A percentile compares a stretch with the other conserved stretches of the same genome.
phyloP scores from a whole-genome alignment of 2,888 invertebrate genomes.

The Drosophila infuscata region DNA sequence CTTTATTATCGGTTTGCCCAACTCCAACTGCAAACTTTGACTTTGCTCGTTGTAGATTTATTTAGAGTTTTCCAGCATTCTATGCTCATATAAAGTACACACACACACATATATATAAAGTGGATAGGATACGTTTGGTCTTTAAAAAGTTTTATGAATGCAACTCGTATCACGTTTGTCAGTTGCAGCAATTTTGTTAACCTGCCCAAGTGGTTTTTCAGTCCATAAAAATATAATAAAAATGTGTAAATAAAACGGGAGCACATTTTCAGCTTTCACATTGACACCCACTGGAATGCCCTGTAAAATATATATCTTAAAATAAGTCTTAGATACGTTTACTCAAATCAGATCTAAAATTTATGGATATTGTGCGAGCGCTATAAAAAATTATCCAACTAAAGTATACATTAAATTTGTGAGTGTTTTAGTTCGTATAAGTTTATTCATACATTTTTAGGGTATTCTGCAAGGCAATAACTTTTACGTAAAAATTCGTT shows the following conservation, averaged over 20 bases:
- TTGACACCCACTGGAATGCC: conserved; percentile 2
- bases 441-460: not conserved
- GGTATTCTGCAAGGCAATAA: conserved; percentile 4
- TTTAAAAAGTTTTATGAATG: conserved; percentile 50
- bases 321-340: not conserved
- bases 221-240: conserved; percentile 59
- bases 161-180: conserved; percentile 49
- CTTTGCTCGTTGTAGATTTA: conserved; percentile 36
- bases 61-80: conserved; percentile 30
- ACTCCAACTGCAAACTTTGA: conserved; percentile 31
- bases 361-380: not conserved
- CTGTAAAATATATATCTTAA: not conserved
- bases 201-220: conserved; percentile 49
- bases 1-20: conserved; percentile 37
- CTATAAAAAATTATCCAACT: not conserved
- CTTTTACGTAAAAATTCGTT: not conserved
- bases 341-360: not conserved
- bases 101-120: conserved; percentile 23
- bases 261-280: not conserved
- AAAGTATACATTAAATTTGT: not conserved
- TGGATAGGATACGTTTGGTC: conserved; percentile 11
- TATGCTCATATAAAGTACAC: conserved; percentile 1
- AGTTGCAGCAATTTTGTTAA: conserved; percentile 52
- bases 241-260: conserved; percentile 17
- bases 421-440: not conserved